A percentile compares a stretch with the other conserved stretches of the same genome.
Conservation (phyloP, 2,888 invertebrate species). For the Himalopsyche anomala region DNA sequence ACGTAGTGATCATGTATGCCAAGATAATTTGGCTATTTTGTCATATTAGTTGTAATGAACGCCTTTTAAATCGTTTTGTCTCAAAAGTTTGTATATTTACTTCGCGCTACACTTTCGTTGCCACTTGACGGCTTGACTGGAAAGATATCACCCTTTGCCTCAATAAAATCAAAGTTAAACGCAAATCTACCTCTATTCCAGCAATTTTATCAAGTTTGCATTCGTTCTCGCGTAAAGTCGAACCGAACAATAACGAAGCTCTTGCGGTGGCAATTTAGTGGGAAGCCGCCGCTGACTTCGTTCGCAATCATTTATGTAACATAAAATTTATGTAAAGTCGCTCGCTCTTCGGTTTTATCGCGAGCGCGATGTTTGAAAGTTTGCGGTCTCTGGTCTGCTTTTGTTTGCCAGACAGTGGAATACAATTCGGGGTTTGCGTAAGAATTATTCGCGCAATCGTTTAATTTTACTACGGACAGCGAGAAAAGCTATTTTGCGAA, state of each 20-base stretch:
- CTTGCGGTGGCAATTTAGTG: slow-evolving; percentile 26
- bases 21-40: no score
- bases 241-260: slow-evolving; percentile 31
- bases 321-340: slow-evolving; percentile 42
- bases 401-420: neutral
- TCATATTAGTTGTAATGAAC: no score
- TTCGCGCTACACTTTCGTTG: no score
- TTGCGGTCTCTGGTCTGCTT: neutral
- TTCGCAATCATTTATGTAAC: slow-evolving; percentile 41
- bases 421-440: neutral
- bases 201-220: slow-evolving; percentile 32
- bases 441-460: no score
- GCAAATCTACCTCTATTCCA: slow-evolving; percentile 5
- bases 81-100: no score
- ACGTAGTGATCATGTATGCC: no score
- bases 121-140: no score
- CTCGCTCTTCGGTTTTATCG: slow-evolving; percentile 12
- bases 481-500: no score
- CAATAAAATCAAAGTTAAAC: slow-evolving; percentile 31
- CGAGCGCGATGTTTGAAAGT: slow-evolving; percentile 18
- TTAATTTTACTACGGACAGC: no score
- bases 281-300: slow-evolving; percentile 6
- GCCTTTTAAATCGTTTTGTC: no score
- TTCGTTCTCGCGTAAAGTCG: slow-evolving; percentile 13
- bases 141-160: slow-evolving; percentile 4